Evolutionary conservation across 2,113 vertebrate species (phyloP).

Genomic region (Seriola dumerili): DNA sequence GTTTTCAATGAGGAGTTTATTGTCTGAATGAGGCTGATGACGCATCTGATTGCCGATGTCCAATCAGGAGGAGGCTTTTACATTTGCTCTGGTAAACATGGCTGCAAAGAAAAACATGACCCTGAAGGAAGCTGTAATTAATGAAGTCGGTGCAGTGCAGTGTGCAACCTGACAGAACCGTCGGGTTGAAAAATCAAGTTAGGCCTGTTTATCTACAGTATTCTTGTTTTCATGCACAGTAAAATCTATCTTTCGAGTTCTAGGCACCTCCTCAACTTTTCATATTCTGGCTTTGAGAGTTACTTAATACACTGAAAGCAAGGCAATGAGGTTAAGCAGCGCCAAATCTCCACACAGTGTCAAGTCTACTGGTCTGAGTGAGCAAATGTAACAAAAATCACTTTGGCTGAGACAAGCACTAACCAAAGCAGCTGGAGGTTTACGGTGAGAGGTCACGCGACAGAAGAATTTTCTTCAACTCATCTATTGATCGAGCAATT

Average conservation of each 20-base stretch:
- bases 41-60: neutral
- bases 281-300: neutral
- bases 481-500: neutral
- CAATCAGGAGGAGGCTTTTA: neutral
- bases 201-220: neutral
- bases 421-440: neutral
- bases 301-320: neutral
- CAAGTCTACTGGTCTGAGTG: neutral
- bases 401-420: neutral
- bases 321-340: neutral
- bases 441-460: neutral
- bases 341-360: neutral
- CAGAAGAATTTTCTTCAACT: neutral
- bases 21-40: neutral
- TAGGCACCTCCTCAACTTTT: neutral
- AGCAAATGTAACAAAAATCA: neutral
- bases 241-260: no score
- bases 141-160: neutral
- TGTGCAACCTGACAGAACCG: neutral
- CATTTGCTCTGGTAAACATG: neutral
- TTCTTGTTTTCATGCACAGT: no score
- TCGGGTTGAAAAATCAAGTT: no score
- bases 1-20: neutral
- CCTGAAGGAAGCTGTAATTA: neutral
- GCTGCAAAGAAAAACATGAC: neutral